These are phyloP conservation scores for Hemaris fuciformis DNA, from an alignment of 2,888 invertebrate species.

Conservation along the genomic window DNA sequence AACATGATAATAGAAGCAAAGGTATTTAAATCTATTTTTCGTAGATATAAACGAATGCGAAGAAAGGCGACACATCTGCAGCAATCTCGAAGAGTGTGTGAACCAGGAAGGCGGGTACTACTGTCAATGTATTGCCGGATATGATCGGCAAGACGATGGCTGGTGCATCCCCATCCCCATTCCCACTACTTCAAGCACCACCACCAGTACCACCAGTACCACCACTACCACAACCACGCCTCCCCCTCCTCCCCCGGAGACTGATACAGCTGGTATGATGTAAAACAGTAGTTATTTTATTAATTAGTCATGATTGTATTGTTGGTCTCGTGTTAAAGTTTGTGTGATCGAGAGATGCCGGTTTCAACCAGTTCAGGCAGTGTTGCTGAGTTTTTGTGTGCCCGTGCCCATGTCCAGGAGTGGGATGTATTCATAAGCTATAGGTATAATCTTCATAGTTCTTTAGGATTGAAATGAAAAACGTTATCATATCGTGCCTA, in stretches of 20 bases:
- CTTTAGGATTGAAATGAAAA: no score
- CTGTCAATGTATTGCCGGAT: conserved; percentile 91
- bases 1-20: no score
- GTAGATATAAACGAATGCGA: conserved; percentile 90
- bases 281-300: neutral
- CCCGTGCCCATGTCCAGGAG: no score
- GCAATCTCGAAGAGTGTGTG: conserved; percentile 43
- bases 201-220: conserved; percentile 29
- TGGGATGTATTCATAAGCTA: no score
- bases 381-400: no score
- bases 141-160: conserved; percentile 82
- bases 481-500: no score
- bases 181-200: conserved; percentile 30
- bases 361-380: no score
- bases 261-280: conserved; percentile 31
- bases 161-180: conserved; percentile 49
- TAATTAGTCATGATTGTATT: no score
- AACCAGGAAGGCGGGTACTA: conserved; percentile 87
- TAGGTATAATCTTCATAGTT: no score
- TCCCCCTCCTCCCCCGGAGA: conserved; percentile 25
- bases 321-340: no score
- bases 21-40: neutral
- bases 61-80: conserved; percentile 58
- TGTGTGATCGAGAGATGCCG: no score
- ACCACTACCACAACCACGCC: conserved; percentile 30